Base-by-base conservation (phyloP, 1,140 invertebrate species). In the Bombus soroeensis region DNA sequence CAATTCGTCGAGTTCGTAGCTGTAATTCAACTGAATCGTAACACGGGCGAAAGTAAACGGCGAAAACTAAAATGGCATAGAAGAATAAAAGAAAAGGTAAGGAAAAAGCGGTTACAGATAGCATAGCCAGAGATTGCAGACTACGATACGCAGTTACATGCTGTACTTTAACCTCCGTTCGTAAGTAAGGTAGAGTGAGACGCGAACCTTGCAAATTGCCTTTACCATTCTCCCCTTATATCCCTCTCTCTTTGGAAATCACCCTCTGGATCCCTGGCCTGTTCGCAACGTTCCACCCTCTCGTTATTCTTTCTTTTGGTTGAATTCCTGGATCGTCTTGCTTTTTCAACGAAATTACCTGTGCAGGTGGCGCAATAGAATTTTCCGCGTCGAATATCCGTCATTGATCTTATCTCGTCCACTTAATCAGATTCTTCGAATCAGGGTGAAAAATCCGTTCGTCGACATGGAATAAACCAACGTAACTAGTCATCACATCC, bases 171-270 rank as follows among this genome's bases (percentile, higher is more conserved):
- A 22, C 80, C 59, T 43, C 47, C 59, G 78, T 81, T 88, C 72
- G 15, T 73, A 3, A 53, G 25, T 9, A 39, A n/a, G 62, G 18
- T 73, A 39, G 57, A 86, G 70, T 1, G 59, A 89, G 84, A 84
- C 59, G 77, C 64, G 68, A 90, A 87, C 43, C 73, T 89, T 89
- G 88, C 88, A 90, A 89, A 90, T 90, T 90, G 88, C 88, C 62
- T 84, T 53, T 53, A 59, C 80, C 41, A 71, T 75, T 78, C 53
- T 43, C n/a, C 34, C 18, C 43, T 28, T 41, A 37, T 73, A 77
- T 68, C 39, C 34, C 59, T 73, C 79, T 32, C 53, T 66, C 72
- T 64, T 81, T 43, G 75, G 43, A 78, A 79, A 87, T 73, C 66
- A n/a, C 37, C 81, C 43, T 41, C 41, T 9, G 22, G n/a, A 64